Conservation (phyloP, 1,140 invertebrate genomes). For the Lepidostoma basale region DNA sequence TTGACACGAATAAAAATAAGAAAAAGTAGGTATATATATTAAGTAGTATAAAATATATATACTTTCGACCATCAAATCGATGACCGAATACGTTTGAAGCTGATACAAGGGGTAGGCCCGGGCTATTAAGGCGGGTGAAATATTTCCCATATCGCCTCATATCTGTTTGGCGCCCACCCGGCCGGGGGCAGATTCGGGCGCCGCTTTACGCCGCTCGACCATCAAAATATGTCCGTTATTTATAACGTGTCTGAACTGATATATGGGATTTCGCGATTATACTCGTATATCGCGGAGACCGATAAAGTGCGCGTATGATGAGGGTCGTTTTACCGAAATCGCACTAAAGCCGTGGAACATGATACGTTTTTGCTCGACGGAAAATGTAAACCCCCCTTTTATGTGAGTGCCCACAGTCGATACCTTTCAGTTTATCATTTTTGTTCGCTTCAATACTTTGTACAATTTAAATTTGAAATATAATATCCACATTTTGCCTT, state of each 20-base stretch:
- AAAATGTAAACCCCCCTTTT: too few species aligned
- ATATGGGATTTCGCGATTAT: constrained; percentile 8
- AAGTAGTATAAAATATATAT: too few species aligned
- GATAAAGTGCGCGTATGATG: constrained; percentile 15
- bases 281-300: constrained; percentile 5
- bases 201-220: constrained; percentile 18
- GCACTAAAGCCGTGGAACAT: too few species aligned
- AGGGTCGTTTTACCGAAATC: not conserved
- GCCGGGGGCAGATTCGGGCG: not conserved
- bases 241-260: constrained; percentile 18
- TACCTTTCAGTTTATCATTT: too few species aligned
- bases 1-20: too few species aligned
- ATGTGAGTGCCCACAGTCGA: too few species aligned
- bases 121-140: constrained; percentile 33
- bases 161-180: constrained; percentile 25
- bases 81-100: constrained; percentile 1
- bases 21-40: too few species aligned
- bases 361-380: too few species aligned
- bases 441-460: too few species aligned
- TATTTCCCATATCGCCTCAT: constrained; percentile 42
- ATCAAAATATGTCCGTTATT: constrained; percentile 30
- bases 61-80: too few species aligned
- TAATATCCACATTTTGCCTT: too few species aligned
- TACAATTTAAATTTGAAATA: too few species aligned
- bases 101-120: constrained; percentile 9